Evolutionary conservation across 2,888 invertebrate species (phyloP), one percentile per base, ranked within the genome.

Genomic region (Cyrtodaria siliqua): DNA sequence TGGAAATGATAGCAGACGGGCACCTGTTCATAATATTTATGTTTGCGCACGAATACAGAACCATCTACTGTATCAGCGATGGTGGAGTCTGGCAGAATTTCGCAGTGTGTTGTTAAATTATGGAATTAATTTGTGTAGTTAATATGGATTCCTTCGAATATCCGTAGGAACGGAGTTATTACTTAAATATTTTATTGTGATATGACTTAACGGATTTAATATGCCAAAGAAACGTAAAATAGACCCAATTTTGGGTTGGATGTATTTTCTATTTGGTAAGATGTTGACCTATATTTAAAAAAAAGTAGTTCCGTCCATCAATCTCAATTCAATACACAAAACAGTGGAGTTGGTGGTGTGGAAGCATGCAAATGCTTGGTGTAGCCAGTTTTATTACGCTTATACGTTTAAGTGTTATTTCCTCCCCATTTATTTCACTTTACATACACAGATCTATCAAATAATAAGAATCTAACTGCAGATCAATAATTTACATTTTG

Each of bases 191-290:
- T 8, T 33, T 8, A 8, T 8, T 33, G 2, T 14, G 9, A 23
- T 6, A 12, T 33, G 33, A 33, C 33, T 33, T 33, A 8, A 33
- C 33, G 33, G 33, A 33, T 33, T 33, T 33, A 78, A 55, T 20
- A 80, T 80, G 80, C 62, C 76, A 49, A 80, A 69, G 42, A 80
- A 76, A 49, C 80, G 80, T 26, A 61, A 69, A 70, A 57, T 80
- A 18, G 71, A 80, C 56, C 69, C 76, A 49, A 69, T 79, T 49
- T 66, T 68, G 47, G 60, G 69, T n/a, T 80, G 72, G 69, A 64
- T 70, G 16, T 80, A 66, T 62, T 59, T 80, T 55, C 33, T 80
- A 40, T 70, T 73, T 23, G 80, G 80, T 80, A 76, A 80, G 80
- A 55, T 59, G 26, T 69, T 66, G 73, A 70, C 70, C 73, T 57